Conservation (phyloP, 1,140 invertebrate species). For the Microplitis mediator region DNA sequence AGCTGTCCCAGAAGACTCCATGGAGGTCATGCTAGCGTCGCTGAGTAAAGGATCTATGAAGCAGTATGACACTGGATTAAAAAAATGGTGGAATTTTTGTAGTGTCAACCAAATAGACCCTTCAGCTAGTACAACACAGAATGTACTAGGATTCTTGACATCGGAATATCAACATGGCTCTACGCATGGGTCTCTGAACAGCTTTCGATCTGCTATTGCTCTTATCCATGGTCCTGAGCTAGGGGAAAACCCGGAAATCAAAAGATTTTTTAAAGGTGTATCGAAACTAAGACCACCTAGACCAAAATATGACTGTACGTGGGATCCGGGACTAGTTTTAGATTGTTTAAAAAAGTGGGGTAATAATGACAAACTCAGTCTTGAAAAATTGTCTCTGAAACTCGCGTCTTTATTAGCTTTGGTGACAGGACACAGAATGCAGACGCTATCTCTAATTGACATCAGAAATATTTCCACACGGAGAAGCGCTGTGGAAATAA, state of each 20-base stretch:
- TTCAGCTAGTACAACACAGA: constrained; percentile 12
- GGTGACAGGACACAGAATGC: constrained; percentile 23
- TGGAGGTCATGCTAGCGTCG: constrained; percentile 23
- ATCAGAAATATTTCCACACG: constrained; percentile 17
- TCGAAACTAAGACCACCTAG: constrained; percentile 29
- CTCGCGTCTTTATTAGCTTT: constrained; percentile 5
- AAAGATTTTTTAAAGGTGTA: constrained; percentile 39
- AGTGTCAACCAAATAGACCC: neutral
- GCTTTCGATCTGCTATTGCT: constrained; percentile 26
- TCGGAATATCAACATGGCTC: constrained; percentile 7
- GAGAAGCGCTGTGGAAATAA: constrained; percentile 7
- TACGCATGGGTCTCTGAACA: constrained; percentile 23
- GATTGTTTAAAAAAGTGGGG: constrained; percentile 16
- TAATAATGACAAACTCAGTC: constrained; percentile 21
- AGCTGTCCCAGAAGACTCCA: constrained; percentile 7
- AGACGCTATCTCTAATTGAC: constrained; percentile 22
- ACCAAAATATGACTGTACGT: constrained; percentile 38
- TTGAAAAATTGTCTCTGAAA: constrained; percentile 15
- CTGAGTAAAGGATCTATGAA: constrained; percentile 16
- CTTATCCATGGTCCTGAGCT: constrained; percentile 15
- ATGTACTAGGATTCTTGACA: constrained; percentile 10
- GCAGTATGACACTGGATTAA: constrained; percentile 11
- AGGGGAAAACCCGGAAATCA: constrained; percentile 26
- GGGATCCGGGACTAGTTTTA: constrained; percentile 37
- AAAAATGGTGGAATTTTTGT: constrained; percentile 30